These are phyloP conservation scores for Plagodis pulveraria DNA, from an alignment of 2,888 invertebrate species.

Conservation along the genomic window DNA sequence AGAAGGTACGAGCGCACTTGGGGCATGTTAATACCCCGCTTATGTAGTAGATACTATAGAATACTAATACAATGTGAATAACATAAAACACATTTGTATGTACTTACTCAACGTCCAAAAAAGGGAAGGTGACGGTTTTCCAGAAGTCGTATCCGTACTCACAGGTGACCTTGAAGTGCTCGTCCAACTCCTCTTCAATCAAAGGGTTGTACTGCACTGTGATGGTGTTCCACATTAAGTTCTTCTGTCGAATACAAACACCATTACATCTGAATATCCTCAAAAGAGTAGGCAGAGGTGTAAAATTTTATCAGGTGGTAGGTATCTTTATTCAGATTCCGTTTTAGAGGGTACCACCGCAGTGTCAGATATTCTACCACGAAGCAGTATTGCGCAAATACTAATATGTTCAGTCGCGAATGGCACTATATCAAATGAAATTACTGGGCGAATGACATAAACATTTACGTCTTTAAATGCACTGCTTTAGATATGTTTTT, in stretches of 20 bases:
- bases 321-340: no score
- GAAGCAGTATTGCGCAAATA: neutral
- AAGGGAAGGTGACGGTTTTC: constrained; percentile 98
- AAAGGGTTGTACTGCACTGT: constrained; percentile 97
- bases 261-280: no score
- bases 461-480: no score
- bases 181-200: constrained; percentile 97
- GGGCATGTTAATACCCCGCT: no score
- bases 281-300: no score
- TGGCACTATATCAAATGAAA: neutral
- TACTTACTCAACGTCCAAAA: constrained; percentile 96
- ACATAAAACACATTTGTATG: neutral
- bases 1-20: no score
- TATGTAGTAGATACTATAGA: no score
- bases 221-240: constrained; percentile 98
- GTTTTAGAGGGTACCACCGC: no score
- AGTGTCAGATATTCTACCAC: neutral
- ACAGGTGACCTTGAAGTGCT: constrained; percentile 97
- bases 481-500: no score
- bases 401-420: no score
- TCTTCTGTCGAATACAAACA: constrained; percentile 86
- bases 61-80: no score
- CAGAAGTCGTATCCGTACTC: constrained; percentile 98
- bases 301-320: no score
- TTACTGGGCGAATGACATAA: neutral